Conservation (phyloP, 1,140 invertebrate species). For the Eurosta solidaginis region DNA sequence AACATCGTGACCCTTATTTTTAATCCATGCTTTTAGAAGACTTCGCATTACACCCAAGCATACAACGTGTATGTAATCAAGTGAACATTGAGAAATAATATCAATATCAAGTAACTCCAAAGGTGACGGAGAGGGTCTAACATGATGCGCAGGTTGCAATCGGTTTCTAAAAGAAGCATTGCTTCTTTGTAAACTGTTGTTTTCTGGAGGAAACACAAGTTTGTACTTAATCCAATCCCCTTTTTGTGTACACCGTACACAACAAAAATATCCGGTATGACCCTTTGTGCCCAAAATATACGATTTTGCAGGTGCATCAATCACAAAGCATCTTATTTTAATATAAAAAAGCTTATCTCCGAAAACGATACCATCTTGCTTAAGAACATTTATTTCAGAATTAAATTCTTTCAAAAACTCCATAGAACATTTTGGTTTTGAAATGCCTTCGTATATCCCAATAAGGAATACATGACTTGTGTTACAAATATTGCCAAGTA, state of each 20-base stretch:
- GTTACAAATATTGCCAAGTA: neutral
- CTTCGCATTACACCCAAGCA: too few species aligned
- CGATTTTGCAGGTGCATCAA: conserved; percentile 24
- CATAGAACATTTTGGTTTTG: neutral
- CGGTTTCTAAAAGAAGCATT: neutral
- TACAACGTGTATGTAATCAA: conserved; percentile 26
- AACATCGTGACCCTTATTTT: neutral
- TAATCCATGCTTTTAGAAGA: conserved; percentile 11
- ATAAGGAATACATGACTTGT: neutral
- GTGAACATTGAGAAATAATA: neutral
- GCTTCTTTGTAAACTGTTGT: neutral
- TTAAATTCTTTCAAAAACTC: conserved; percentile 9
- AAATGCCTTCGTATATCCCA: neutral
- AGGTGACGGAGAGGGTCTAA: neutral
- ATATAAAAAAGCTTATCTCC: neutral
- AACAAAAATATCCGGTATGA: conserved; percentile 24
- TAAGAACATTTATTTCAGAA: neutral
- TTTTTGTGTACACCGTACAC: conserved; percentile 10
- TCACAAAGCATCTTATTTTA: conserved; percentile 1
- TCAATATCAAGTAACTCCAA: neutral
- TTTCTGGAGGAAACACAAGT: neutral
- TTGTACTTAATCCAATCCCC: neutral
- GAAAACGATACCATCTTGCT: neutral
- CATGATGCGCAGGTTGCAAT: neutral
- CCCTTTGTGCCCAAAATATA: conserved; percentile 28